These are phyloP conservation scores for Nerophis ophidion DNA, from an alignment of 2,113 vertebrate genomes.

Conservation along the genomic window DNA sequence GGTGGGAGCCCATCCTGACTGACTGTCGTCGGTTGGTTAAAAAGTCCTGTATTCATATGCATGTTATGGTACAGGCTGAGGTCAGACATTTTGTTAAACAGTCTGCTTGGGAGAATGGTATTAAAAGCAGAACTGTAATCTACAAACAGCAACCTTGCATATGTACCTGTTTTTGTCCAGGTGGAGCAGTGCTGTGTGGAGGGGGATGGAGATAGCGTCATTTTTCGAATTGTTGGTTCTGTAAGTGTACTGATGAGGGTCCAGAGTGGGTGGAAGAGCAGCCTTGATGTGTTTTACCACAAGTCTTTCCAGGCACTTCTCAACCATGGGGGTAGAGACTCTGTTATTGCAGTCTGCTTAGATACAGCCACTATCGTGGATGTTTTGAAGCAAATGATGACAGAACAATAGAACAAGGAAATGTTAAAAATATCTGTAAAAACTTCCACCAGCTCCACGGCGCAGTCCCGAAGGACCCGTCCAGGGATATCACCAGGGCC, in stretches of 20 bases:
- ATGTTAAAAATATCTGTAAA: neutral
- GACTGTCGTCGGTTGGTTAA: neutral
- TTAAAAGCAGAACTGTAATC: neutral
- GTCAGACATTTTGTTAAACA: neutral
- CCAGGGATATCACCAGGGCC: neutral
- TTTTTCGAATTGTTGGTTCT: neutral
- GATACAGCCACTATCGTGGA: neutral
- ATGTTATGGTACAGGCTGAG: neutral
- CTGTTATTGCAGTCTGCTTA: neutral
- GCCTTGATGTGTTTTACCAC: neutral
- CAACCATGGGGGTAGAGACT: neutral
- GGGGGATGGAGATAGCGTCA: neutral
- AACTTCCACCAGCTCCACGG: neutral
- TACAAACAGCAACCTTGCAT: neutral
- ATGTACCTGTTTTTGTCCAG: neutral
- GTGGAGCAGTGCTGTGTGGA: neutral
- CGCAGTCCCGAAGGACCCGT: neutral
- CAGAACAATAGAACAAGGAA: neutral
- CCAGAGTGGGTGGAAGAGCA: neutral
- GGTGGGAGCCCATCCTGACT: neutral
- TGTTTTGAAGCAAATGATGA: neutral
- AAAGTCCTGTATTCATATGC: neutral
- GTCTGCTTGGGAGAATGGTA: neutral
- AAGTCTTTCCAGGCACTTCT: neutral
- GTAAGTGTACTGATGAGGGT: neutral